Evolutionary conservation across 2,888 invertebrate species (phyloP).

Genomic region (Taphrorychus bicolor): DNA sequence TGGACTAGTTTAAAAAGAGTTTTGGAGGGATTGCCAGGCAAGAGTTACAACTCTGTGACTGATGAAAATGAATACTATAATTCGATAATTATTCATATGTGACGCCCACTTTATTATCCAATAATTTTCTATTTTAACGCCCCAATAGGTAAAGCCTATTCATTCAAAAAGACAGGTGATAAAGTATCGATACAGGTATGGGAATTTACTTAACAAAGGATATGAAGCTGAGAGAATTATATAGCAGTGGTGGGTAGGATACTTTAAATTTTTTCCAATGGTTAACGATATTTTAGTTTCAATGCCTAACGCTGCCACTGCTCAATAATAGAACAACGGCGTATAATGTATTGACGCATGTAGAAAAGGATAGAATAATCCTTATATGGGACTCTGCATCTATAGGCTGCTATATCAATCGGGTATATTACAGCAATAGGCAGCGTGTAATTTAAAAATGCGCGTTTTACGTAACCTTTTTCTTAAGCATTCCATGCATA

Average conservation of each 20-base stretch:
- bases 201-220: conserved; percentile 21
- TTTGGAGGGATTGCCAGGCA: not conserved
- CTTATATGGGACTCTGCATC: conserved; percentile 13
- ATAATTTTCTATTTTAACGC: not conserved
- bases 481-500: conserved; percentile 23
- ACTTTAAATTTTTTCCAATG: no score
- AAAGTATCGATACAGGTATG: conserved; percentile 19
- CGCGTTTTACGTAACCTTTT: conserved; percentile 23
- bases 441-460: conserved; percentile 13
- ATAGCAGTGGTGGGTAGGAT: not conserved
- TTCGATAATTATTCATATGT: not conserved
- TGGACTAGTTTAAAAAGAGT: not conserved
- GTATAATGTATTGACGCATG: conserved; percentile 17
- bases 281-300: not conserved
- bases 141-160: not conserved
- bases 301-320: not conserved
- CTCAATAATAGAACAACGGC: conserved; percentile 2
- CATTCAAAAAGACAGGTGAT: conserved; percentile 12
- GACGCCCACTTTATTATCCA: not conserved
- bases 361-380: conserved; percentile 15
- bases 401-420: not conserved
- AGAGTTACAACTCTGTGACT: no score
- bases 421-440: conserved; percentile 17
- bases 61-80: not conserved
- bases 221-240: conserved; percentile 1